A percentile compares a stretch with the other conserved stretches of the same genome.
Conservation (phyloP, 2,888 invertebrate genomes). For the Athalia rosae region DNA sequence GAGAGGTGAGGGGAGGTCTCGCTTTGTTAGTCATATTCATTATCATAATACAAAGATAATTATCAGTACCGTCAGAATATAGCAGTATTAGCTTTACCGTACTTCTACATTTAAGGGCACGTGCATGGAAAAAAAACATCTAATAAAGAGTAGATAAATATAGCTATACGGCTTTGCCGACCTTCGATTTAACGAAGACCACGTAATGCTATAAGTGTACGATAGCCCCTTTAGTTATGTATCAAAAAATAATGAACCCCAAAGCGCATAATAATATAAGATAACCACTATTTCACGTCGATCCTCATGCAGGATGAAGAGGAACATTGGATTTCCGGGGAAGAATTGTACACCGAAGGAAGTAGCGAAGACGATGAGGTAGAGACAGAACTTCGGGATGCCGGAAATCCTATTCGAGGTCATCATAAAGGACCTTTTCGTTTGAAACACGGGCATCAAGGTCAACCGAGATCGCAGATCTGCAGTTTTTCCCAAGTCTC, state of each 20-base stretch:
- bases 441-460: conserved; percentile 3
- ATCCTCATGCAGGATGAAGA: conserved; percentile 70
- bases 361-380: conserved; percentile 72
- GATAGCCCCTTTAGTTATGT: no score
- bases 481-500: background rate
- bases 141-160: no score
- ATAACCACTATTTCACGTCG: background rate
- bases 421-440: background rate
- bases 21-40: conserved; percentile 13
- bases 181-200: no score
- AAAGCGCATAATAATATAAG: no score
- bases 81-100: no score
- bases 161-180: no score
- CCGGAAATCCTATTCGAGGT: background rate
- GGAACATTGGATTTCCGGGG: conserved; percentile 74
- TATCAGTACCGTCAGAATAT: no score
- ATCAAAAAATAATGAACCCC: no score
- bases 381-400: conserved; percentile 18
- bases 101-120: no score
- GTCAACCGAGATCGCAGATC: background rate
- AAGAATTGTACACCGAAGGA: conserved; percentile 74
- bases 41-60: background rate
- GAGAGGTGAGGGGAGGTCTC: conserved; percentile 59
- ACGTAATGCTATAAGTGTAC: no score
- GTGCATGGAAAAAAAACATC: no score